Conservation (phyloP, 2,797 vertebrate genomes). For the Rhincodon typus region DNA sequence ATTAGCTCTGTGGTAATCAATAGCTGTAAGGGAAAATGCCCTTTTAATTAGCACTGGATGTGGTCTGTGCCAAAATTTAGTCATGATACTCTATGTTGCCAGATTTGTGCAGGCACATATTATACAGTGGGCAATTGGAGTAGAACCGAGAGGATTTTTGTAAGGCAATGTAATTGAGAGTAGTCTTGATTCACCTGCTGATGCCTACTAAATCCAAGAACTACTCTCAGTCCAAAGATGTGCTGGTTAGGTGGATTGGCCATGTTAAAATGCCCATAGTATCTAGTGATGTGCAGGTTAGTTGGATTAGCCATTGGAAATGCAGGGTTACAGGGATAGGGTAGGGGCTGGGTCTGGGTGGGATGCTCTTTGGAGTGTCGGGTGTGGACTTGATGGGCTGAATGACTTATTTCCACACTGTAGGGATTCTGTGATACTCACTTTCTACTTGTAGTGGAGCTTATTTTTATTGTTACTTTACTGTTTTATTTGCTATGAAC, state of each 20-base stretch:
- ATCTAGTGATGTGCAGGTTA: too few species aligned
- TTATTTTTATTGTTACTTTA: background rate
- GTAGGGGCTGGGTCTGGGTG: too few species aligned
- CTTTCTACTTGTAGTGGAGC: background rate
- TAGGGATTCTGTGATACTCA: too few species aligned
- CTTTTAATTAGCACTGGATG: background rate
- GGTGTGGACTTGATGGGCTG: too few species aligned
- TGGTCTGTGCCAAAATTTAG: background rate
- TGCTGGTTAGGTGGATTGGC: too few species aligned
- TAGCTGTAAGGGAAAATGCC: background rate
- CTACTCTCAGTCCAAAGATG: too few species aligned
- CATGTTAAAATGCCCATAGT: too few species aligned
- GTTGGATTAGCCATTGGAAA: too few species aligned
- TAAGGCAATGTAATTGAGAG: background rate
- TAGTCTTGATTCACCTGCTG: background rate
- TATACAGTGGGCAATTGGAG: background rate
- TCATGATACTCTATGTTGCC: background rate
- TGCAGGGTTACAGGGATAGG: too few species aligned
- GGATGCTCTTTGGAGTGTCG: too few species aligned
- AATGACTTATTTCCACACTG: too few species aligned
- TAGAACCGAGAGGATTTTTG: background rate
- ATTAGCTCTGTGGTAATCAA: background rate
- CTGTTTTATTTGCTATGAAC: background rate
- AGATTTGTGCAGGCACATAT: background rate
- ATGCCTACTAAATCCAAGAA: background rate